Conservation (phyloP, 2,888 invertebrate species). For the Agapostemon virescens region DNA sequence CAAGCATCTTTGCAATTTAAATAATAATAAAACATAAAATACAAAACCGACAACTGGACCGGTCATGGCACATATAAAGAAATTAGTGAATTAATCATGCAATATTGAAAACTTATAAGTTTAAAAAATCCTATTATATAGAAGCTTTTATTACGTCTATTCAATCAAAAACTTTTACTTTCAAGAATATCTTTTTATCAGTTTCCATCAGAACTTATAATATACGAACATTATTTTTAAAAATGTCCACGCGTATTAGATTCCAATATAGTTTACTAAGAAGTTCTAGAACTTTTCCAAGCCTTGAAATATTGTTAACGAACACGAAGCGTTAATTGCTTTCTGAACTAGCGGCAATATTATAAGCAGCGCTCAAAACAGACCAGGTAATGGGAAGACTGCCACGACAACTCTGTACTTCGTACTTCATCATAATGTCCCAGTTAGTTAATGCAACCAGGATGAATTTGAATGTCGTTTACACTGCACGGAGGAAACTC, state of each 20-base stretch:
- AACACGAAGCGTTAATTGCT: not conserved
- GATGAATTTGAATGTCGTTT: constrained; percentile 25
- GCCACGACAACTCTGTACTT: constrained; percentile 1
- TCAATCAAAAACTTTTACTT: not conserved
- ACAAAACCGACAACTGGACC: too few relatives aligned
- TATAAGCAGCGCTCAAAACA: not conserved
- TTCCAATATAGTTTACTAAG: not conserved
- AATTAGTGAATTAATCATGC: too few relatives aligned
- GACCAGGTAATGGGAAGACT: not conserved
- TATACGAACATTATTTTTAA: not conserved
- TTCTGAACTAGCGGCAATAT: not conserved
- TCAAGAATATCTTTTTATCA: not conserved
- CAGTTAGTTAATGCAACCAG: constrained; percentile 16
- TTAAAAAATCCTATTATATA: too few relatives aligned
- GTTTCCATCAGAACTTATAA: not conserved
- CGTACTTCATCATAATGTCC: constrained; percentile 1
- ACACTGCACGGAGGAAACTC: not conserved
- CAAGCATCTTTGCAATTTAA: too few relatives aligned
- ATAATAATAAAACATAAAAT: too few relatives aligned
- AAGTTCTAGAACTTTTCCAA: not conserved
- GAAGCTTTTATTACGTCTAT: not conserved
- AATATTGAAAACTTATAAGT: too few relatives aligned
- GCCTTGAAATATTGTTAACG: not conserved
- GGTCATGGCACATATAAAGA: too few relatives aligned
- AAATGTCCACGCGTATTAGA: not conserved